Evolutionary conservation across 2,797 vertebrate genomes (phyloP).

Genomic region (Pantherophis alleghaniensis): DNA sequence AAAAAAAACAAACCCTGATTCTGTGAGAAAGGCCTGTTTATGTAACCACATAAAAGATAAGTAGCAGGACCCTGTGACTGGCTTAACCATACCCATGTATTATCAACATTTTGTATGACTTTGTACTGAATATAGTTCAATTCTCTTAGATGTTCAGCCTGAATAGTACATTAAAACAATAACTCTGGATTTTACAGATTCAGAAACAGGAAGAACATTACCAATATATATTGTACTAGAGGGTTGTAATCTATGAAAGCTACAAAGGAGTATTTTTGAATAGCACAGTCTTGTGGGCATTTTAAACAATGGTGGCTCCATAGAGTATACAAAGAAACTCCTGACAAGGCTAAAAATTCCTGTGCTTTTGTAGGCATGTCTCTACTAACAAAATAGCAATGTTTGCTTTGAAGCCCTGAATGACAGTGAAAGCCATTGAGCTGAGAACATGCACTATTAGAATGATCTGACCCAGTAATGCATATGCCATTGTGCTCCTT

Average conservation of each 20-base stretch:
- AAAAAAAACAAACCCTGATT: neutral
- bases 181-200: constrained; percentile 72
- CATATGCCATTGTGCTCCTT: neutral
- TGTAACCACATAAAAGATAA: constrained; percentile 32
- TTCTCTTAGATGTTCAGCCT: constrained; percentile 68
- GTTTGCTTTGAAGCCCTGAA: constrained; percentile 49
- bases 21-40: constrained; percentile 30
- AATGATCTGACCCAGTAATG: neutral
- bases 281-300: constrained; percentile 54
- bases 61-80: neutral
- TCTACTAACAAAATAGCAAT: constrained; percentile 55
- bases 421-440: constrained; percentile 56
- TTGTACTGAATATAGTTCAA: constrained; percentile 48
- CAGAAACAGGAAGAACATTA: constrained; percentile 75
- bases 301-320: constrained; percentile 63
- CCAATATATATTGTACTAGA: constrained; percentile 68
- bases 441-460: constrained; percentile 43
- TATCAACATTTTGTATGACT: constrained; percentile 46
- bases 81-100: constrained; percentile 1
- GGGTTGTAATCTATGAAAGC: constrained; percentile 65
- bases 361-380: constrained; percentile 33
- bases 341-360: constrained; percentile 57
- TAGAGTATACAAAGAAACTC: constrained; percentile 58
- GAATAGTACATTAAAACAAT: constrained; percentile 68
- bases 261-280: constrained; percentile 74